Evolutionary conservation across 2,113 vertebrate species (phyloP), one percentile per base, ranked within the genome.

Genomic region (Oreocharis arfaki): DNA sequence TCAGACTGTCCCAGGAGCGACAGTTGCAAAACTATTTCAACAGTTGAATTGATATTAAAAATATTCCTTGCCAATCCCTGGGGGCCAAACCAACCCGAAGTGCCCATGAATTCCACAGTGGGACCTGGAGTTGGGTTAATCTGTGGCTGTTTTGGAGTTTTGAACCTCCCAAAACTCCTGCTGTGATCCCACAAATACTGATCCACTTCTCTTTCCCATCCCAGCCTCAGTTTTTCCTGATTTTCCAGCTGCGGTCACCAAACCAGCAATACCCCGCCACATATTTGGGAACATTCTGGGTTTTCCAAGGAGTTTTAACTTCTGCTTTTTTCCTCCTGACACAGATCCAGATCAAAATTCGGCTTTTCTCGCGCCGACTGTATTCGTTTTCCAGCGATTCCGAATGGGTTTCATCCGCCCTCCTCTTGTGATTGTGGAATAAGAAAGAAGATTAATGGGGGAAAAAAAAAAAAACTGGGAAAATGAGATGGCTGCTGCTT

Each of bases 401-500:
- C 35, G 4, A 70, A 41, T 13, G 35, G 5, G 4, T 8, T 18
- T 85, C 42, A 39, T 13, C 8, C 46, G 7, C 28, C 46, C 30
- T 73, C 8, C 32, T 81, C 47, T 47, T 49, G 47, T 41, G 80
- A 20, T 26, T 60, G 56, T 81, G 87, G 84, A 95, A 77, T 68
- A 84, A 84, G 52, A 71, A 81, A 50, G 67, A 89, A 95, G 90
- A 96, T 92, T 59, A 67, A 96, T 89, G 60, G 42, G n/a, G n/a
- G n/a, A n/a, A n/a, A n/a, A n/a, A n/a, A n/a, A 26, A 21, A 64
- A 76, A 80, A 46, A 46, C 23, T 39, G n/a, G 61, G 46, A 95
- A 95, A 95, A 95, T 81, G 76, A 95, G 89, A 52, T 44, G 1
- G 73, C 86, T 87, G 89, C 93, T 87, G 94, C 84, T 96, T 89